A percentile compares a stretch with the other conserved stretches of the same genome.
These are phyloP conservation scores for Papilio polyxenes DNA, from an alignment of 1,140 invertebrate species.

Conservation along the genomic window DNA sequence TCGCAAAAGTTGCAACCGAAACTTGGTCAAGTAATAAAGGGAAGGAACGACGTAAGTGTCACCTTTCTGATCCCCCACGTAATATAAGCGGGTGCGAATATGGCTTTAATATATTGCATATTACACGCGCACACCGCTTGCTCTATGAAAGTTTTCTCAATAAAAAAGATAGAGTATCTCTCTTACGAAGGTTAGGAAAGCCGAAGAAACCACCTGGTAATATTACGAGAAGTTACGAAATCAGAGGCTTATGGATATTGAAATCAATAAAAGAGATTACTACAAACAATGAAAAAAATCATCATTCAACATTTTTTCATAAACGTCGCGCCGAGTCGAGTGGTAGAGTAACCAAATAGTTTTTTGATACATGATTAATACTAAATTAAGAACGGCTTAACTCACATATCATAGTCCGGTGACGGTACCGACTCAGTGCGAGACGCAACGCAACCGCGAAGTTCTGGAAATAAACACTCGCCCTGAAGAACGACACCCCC, in stretches of 20 bases:
- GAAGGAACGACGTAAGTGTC: conserved; percentile 33
- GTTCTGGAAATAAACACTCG: too few species aligned
- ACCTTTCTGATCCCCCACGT: conserved; percentile 37
- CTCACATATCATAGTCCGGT: too few species aligned
- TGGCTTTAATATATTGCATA: conserved; percentile 40
- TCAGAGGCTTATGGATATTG: neutral
- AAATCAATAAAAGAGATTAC: neutral
- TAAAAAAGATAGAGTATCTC: conserved; percentile 38
- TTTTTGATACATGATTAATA: too few species aligned
- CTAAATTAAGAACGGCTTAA: too few species aligned
- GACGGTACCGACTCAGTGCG: too few species aligned
- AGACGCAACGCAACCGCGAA: too few species aligned
- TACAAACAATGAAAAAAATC: neutral
- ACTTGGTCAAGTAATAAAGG: conserved; percentile 39
- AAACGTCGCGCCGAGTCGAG: too few species aligned
- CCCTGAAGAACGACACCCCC: too few species aligned
- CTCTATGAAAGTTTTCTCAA: conserved; percentile 40
- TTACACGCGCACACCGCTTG: conserved; percentile 33
- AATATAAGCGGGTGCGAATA: conserved; percentile 39
- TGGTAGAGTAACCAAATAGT: too few species aligned
- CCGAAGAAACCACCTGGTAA: conserved; percentile 17
- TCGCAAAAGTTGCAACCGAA: conserved; percentile 34
- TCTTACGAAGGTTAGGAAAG: conserved; percentile 24
- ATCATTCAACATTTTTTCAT: too few species aligned
- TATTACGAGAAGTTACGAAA: conserved; percentile 31